Base-by-base conservation (phyloP, 2,888 invertebrate species). In the Lasioglossum oenotherae region DNA sequence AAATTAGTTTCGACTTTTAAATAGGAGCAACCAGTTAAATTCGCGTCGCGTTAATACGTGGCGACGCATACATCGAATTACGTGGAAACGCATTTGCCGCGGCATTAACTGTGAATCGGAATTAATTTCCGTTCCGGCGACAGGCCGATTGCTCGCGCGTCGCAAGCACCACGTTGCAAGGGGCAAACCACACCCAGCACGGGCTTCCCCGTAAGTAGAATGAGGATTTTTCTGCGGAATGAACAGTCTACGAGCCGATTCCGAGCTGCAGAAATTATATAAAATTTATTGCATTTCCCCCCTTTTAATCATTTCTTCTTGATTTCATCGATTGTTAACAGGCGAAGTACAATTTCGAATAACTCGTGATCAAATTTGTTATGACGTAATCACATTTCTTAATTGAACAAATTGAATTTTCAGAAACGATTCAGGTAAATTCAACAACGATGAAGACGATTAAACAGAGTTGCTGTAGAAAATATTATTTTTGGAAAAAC, bases 31-130 rank as follows among this genome's bases (percentile, higher is more conserved):
- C 53, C 46, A 41, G 74, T 85, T 79, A 79, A 74, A 79, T 74
- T 69, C 38, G 23, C 78, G 35, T 6, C 44, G 41, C 23, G 44
- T 19, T 86, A 82, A 85, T 73, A 46, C 71, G 69, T 44, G 67
- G 73, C 74, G 71, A 80, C 76, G 79, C 31, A 69, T 72, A 78
- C 77, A 87, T 86, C 81, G 84, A 86, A 84, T 87, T 86, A 87
- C 80, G 80, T 81, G 77, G 31, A 67, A 84, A 81, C 74, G 74
- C 84, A 86, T 87, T 87, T 84, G 74, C 81, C 81, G 46, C 41
- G 73, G 53, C 78, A 84, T 81, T 84, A 81, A 81, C 86, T 86
- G 83, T 74, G 81, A 84, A 75, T 79, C 78, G 74, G 73, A 86
- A 87, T 86, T 86, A 87, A 87, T 87, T 86, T 75, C 78, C 81